Evolutionary conservation across 2,797 vertebrate genomes (phyloP).

Genomic region (Hafferia zeledoni): DNA sequence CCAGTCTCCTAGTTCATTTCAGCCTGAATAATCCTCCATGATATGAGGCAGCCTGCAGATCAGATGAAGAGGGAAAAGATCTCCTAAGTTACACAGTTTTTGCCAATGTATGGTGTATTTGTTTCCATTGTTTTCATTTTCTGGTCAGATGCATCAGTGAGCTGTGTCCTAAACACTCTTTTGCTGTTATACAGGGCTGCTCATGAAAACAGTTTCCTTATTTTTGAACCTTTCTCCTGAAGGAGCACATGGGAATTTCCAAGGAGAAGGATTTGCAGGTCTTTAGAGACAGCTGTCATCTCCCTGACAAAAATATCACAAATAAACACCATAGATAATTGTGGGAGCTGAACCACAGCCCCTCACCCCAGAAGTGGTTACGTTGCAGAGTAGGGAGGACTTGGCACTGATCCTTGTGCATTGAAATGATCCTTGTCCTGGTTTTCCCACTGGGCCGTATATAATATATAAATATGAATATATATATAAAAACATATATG

Average conservation of each 20-base stretch:
- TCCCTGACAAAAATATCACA: not conserved
- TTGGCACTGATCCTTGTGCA: not conserved
- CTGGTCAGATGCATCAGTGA: not conserved
- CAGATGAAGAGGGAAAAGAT: not conserved
- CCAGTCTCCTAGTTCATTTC: not conserved
- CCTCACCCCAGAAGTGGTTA: not conserved
- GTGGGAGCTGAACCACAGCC: not conserved
- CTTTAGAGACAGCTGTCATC: not conserved
- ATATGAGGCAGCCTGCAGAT: not conserved
- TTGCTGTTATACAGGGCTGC: not conserved
- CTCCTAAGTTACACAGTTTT: not conserved
- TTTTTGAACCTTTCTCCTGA: not conserved
- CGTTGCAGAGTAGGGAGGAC: not conserved
- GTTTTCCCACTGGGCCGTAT: not conserved
- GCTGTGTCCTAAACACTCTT: not conserved
- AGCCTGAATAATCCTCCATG: not conserved
- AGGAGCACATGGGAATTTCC: not conserved
- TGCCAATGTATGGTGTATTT: not conserved
- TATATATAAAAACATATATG: not conserved
- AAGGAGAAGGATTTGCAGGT: not conserved
- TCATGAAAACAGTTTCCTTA: not conserved
- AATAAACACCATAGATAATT: not conserved
- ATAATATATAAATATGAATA: not conserved
- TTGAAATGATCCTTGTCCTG: not conserved
- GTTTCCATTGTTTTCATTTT: not conserved